These are phyloP conservation scores for Colossoma macropomum DNA, from an alignment of 2,113 vertebrate genomes.

Conservation along the genomic window DNA sequence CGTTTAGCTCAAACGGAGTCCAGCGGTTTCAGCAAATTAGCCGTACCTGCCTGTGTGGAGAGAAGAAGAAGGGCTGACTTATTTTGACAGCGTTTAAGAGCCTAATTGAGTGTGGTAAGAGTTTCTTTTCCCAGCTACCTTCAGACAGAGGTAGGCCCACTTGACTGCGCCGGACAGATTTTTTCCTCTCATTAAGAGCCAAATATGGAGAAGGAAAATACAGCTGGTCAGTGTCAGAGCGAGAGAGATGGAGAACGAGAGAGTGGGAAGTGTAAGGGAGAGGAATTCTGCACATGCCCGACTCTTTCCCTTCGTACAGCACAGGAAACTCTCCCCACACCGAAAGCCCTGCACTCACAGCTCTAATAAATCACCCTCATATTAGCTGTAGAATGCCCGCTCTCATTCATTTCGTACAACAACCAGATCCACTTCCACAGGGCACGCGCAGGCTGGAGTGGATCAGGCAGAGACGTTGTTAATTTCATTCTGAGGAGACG, in stretches of 20 bases:
- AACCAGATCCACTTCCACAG: constrained; percentile 31
- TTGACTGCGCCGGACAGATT: constrained; percentile 4
- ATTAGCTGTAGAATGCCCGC: background rate
- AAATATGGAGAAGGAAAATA: constrained; percentile 53
- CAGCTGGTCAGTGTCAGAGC: constrained; percentile 38
- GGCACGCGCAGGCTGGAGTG: background rate
- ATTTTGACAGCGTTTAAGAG: constrained; percentile 23
- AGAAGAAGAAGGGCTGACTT: constrained; percentile 13
- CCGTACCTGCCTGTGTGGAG: constrained; percentile 2
- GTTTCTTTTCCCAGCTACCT: constrained; percentile 43
- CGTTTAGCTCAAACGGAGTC: background rate
- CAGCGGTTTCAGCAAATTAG: constrained; percentile 21
- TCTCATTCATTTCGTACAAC: constrained; percentile 1
- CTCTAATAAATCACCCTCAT: background rate
- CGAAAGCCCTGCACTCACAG: background rate
- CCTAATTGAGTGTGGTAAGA: constrained; percentile 46
- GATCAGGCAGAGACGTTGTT: background rate
- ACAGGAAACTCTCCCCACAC: background rate
- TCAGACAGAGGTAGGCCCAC: constrained; percentile 3
- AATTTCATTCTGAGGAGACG: constrained; percentile 28
- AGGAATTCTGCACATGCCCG: constrained; percentile 5
- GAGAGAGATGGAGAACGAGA: constrained; percentile 23
- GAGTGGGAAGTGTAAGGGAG: constrained; percentile 20
- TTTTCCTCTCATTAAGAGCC: constrained; percentile 51
- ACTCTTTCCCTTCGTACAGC: constrained; percentile 15